Evolutionary conservation across 1,140 invertebrate genomes (phyloP).

Genomic region (Babylonia areolata): DNA sequence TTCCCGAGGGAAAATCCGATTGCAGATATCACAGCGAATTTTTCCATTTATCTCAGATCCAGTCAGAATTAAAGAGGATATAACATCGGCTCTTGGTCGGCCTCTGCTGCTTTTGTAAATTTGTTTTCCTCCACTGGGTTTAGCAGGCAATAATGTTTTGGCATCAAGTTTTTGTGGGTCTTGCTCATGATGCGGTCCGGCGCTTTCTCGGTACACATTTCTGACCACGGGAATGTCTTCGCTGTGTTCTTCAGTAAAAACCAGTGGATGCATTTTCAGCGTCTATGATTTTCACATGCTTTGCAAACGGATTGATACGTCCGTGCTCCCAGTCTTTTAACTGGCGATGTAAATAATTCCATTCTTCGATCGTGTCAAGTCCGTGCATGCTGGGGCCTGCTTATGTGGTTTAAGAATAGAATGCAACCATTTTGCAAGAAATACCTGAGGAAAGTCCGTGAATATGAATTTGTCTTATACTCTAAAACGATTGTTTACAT

Average conservation of each 20-base stretch:
- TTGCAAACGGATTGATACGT: neutral
- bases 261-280: conserved; percentile 53
- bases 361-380: conserved; percentile 17
- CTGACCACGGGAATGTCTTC: neutral
- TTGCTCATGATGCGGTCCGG: neutral
- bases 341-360: conserved; percentile 32
- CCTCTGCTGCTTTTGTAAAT: conserved; percentile 75
- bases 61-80: conserved; percentile 84
- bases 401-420: conserved; percentile 28
- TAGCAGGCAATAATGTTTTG: neutral
- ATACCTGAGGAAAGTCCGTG: neutral
- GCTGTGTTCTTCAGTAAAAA: conserved; percentile 26
- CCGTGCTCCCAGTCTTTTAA: conserved; percentile 23
- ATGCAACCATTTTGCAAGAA: neutral
- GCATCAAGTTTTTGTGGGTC: neutral
- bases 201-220: neutral
- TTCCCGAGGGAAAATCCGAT: conserved; percentile 86
- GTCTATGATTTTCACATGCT: neutral
- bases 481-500: no score
- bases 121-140: conserved; percentile 3
- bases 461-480: no score
- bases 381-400: conserved; percentile 13
- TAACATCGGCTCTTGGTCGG: conserved; percentile 84
- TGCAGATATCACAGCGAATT: conserved; percentile 86
- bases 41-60: conserved; percentile 83